Evolutionary conservation across 2,797 vertebrate genomes (phyloP).

Genomic region (Petrocephalus sullivani): DNA sequence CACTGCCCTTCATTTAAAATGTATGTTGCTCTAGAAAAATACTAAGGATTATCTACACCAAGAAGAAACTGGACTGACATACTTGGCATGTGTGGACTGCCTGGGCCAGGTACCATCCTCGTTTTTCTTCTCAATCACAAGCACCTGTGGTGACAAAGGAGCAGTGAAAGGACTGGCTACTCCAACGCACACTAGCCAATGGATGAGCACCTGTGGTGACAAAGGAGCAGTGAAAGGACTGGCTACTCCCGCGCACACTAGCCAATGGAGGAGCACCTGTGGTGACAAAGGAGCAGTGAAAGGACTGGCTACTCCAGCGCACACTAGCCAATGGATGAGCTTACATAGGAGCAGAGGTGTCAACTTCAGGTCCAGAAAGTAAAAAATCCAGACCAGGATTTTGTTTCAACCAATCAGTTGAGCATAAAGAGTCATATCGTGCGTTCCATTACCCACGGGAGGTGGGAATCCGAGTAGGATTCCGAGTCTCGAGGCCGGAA

Average conservation of each 20-base stretch:
- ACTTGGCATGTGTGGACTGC: conserved; percentile 83
- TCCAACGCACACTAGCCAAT: background rate
- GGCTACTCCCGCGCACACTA: background rate
- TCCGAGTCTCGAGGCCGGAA: too few species aligned
- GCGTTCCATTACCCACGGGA: too few species aligned
- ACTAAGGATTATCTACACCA: conserved; percentile 9
- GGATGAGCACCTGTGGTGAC: conserved; percentile 61
- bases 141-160: conserved; percentile 64
- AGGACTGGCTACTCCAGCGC: background rate
- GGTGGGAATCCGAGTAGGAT: too few species aligned
- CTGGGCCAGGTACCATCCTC: conserved; percentile 94
- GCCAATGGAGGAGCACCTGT: conserved; percentile 77
- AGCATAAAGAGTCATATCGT: too few species aligned
- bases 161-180: conserved; percentile 21
- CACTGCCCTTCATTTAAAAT: background rate
- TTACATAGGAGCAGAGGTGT: conserved; percentile 33
- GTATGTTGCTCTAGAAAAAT: background rate
- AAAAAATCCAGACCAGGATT: too few species aligned
- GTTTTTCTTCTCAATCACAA: conserved; percentile 92
- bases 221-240: conserved; percentile 29
- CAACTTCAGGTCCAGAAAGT: too few species aligned
- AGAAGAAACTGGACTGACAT: conserved; percentile 41
- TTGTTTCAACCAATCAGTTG: too few species aligned
- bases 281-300: conserved; percentile 37
- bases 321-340: background rate